phyloP scores from a whole-genome alignment of 1,140 invertebrate genomes.

The Conus betulinus region DNA sequence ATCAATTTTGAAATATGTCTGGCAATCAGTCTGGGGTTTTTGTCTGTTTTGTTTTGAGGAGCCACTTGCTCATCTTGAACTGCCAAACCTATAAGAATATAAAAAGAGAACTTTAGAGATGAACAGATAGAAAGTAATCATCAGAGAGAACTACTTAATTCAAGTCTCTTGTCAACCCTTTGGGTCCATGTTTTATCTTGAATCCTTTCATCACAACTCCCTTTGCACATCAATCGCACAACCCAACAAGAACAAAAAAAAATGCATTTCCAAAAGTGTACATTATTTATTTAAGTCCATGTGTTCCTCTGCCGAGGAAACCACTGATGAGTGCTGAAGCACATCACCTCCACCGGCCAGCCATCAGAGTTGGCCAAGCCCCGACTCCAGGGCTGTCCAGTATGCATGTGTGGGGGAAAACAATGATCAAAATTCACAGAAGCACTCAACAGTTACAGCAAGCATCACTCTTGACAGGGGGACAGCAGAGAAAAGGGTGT shows the following conservation, averaged over 20 bases:
- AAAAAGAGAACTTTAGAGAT: no score
- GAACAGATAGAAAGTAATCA: no score
- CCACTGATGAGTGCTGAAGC: background rate
- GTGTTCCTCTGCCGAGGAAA: background rate
- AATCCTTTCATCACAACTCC: background rate
- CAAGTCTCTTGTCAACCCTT: no score
- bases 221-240: background rate
- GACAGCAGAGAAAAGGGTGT: conserved; percentile 2
- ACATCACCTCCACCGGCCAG: background rate
- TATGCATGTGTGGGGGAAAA: background rate
- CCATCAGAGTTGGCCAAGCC: background rate
- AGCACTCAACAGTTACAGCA: conserved; percentile 24
- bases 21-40: no score
- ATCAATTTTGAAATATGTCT: no score
- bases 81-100: no score
- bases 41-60: no score
- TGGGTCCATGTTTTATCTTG: background rate
- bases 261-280: background rate
- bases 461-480: background rate
- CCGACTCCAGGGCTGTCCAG: background rate
- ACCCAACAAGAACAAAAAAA: background rate
- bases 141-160: no score
- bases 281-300: background rate
- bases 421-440: background rate
- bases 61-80: no score